These are phyloP conservation scores for Alitta virens DNA, from an alignment of 2,888 invertebrate genomes.

Conservation along the genomic window DNA sequence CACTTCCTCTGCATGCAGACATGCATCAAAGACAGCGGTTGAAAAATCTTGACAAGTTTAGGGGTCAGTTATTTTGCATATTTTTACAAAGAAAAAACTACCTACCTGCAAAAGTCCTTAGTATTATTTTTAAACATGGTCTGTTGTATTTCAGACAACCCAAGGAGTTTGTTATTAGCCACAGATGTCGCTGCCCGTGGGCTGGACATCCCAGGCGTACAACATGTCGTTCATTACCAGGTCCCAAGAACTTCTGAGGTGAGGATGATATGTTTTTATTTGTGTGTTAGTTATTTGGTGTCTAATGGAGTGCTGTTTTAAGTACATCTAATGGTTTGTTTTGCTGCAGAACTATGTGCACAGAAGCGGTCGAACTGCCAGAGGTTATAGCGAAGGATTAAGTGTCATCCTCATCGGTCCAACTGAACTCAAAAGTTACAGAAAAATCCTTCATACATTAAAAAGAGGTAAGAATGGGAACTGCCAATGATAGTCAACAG, in stretches of 20 bases:
- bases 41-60: constrained; percentile 83
- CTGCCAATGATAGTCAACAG: too few relatives aligned
- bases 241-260: constrained; percentile 90
- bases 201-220: constrained; percentile 87
- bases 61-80: constrained; percentile 40
- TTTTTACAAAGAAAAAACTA: too few relatives aligned
- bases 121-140: not conserved
- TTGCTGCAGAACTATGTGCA: constrained; percentile 81
- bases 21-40: constrained; percentile 94
- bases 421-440: constrained; percentile 72
- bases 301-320: too few relatives aligned
- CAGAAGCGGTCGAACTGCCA: constrained; percentile 92
- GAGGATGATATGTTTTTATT: too few relatives aligned
- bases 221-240: constrained; percentile 96
- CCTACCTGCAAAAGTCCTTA: too few relatives aligned
- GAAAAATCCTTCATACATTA: constrained; percentile 78
- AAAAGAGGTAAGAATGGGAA: constrained; percentile 68
- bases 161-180: constrained; percentile 68
- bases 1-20: constrained; percentile 63
- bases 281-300: too few relatives aligned
- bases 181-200: constrained; percentile 98
- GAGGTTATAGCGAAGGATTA: constrained; percentile 83
- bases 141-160: not conserved
- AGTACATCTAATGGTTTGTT: not conserved
- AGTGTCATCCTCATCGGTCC: constrained; percentile 90